phyloP scores from a whole-genome alignment of 30 jellyfish, hydroid and myxozoan species.

The Hydractinia symbiolongicarpus region DNA sequence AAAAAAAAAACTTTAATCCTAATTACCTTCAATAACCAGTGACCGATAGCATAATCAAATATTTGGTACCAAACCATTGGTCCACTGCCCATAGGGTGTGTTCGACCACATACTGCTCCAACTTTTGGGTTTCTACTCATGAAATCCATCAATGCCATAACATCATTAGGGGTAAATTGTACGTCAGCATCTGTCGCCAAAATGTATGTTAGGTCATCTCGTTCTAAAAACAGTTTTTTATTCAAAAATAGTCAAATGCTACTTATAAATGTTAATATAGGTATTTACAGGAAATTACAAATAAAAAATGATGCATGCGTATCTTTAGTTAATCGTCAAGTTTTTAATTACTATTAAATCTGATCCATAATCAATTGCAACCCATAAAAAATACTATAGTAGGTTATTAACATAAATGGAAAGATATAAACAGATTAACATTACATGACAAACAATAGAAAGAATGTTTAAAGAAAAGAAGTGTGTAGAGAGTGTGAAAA shows the following conservation, averaged over 20 bases:
- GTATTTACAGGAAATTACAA: not conserved
- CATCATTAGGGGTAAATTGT: constrained; percentile 67
- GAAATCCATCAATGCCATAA: constrained; percentile 75
- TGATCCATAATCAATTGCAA: too few species aligned
- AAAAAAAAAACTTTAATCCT: too few species aligned
- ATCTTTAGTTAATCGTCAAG: too few species aligned
- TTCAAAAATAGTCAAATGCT: not conserved
- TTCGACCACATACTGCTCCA: constrained; percentile 93
- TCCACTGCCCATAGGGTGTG: constrained; percentile 62
- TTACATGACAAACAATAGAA: too few species aligned
- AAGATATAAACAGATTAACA: too few species aligned
- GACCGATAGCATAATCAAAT: constrained; percentile 88
- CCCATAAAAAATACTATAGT: too few species aligned
- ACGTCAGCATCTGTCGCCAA: constrained; percentile 90
- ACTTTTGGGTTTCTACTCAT: constrained; percentile 74
- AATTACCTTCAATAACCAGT: constrained; percentile 72
- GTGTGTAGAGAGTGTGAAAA: too few species aligned
- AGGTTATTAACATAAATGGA: too few species aligned
- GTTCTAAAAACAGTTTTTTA: not conserved
- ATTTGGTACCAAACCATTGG: constrained; percentile 69
- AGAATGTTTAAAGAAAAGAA: too few species aligned
- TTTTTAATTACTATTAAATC: too few species aligned
- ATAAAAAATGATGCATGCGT: too few species aligned
- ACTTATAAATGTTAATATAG: not conserved
- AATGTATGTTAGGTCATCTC: constrained; percentile 66